Percentiles rank a stretch among this genome's conserved stretches.
Conservation (phyloP, 2,113 vertebrate genomes). For the Corapipo altera region DNA sequence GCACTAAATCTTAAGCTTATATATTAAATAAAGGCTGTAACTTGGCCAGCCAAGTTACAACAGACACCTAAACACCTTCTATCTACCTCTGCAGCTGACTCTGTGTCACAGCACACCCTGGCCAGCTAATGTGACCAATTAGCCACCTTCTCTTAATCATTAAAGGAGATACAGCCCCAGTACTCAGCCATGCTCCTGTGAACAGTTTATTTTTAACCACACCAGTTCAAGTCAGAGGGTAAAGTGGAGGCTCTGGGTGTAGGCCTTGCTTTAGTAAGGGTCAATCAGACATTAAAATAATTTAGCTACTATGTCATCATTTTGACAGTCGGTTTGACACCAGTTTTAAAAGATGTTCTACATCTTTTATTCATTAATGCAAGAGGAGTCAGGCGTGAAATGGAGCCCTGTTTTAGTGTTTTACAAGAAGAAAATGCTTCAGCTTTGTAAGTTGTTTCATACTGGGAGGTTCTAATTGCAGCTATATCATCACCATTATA, state of each 20-base stretch:
- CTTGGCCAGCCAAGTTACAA: constrained; percentile 89
- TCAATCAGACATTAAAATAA: constrained; percentile 59
- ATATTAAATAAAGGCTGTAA: constrained; percentile 63
- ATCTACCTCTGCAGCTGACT: background rate
- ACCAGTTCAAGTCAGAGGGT: background rate
- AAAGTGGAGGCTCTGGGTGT: background rate
- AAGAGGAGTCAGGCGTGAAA: background rate
- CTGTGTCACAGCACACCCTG: background rate
- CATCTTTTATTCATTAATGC: background rate
- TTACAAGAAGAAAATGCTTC: background rate
- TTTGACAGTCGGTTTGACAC: constrained; percentile 24
- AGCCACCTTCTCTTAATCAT: background rate
- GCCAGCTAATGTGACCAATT: background rate
- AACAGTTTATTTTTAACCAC: background rate
- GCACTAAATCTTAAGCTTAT: constrained; percentile 4
- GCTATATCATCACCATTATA: background rate
- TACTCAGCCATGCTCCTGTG: background rate
- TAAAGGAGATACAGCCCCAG: background rate
- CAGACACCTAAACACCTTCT: background rate
- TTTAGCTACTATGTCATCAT: constrained; percentile 51
- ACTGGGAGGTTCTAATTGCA: background rate
- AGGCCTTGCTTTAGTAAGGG: background rate
- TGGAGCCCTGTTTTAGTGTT: background rate
- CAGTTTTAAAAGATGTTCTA: background rate
- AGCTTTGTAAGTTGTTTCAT: background rate